Evolutionary conservation across 2,888 invertebrate species (phyloP), one percentile per base, ranked within the genome.

Genomic region (Ophraella communa): DNA sequence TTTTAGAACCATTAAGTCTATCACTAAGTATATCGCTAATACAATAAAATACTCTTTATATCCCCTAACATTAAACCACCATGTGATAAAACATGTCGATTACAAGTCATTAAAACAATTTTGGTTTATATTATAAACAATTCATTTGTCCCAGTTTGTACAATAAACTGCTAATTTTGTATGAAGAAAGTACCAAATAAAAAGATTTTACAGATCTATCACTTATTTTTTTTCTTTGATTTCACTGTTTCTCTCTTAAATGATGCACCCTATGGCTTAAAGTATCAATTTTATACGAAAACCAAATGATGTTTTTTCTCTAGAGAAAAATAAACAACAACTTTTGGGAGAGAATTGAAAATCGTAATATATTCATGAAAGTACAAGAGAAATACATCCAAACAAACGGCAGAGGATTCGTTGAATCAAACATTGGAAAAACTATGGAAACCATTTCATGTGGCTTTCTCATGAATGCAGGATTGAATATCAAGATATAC

Each of bases 371-470:
- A 72, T 72, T 70, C 71, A 70, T 70, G 70, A 67, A 59, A 69
- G 67, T 68, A 65, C 70, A 56, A 59, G 39, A 65, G 54, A 44
- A 66, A 59, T 64, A 69, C 53, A 58, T 58, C 63, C 45, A 45
- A 52, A 63, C 63, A 63, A 58, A 63, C 42, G 55, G 52, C 44
- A 59, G 57, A 64, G 64, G 67, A 72, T 68, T 65, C 58, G 64
- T 60, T 64, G 70, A 68, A 69, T 72, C 71, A 71, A 71, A 72
- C 71, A 71, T 72, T 69, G 72, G 69, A 68, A 69, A 72, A 71
- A 70, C 61, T 69, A 63, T 64, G 63, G 67, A 51, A 68, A 66
- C 66, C 66, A 68, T 70, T 70, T 68, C 55, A 64, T 69, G 69
- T 65, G 67, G 55, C 65, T 63, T 64, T 63, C 55, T 62, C 55